These are phyloP conservation scores for Oncorhynchus keta DNA, from an alignment of 2,113 vertebrate species.

Conservation along the genomic window DNA sequence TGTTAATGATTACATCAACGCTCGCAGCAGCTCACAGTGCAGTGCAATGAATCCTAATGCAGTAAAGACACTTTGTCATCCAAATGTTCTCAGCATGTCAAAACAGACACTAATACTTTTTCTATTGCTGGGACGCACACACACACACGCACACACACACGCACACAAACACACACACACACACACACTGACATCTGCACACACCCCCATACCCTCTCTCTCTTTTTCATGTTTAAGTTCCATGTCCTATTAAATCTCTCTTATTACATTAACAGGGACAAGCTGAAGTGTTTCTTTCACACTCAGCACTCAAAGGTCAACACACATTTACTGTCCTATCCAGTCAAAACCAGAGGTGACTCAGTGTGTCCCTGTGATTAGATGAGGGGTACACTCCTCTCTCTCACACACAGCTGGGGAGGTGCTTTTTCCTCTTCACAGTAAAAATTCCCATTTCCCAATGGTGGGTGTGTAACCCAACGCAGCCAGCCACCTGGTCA, in stretches of 20 bases:
- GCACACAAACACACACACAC: not conserved
- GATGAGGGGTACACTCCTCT: conserved; percentile 8
- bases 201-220: not conserved
- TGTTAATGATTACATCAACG: conserved; percentile 68
- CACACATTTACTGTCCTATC: not conserved
- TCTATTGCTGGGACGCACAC: not conserved
- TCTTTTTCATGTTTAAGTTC: not conserved
- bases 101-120: not conserved
- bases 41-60: conserved; percentile 25
- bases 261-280: not conserved
- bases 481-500: conserved; percentile 33
- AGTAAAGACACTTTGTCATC: conserved; percentile 6
- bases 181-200: not conserved
- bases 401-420: not conserved
- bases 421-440: not conserved
- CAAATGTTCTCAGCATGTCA: not conserved
- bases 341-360: conserved; percentile 2
- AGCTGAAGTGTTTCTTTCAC: conserved; percentile 11
- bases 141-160: not conserved
- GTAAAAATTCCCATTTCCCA: conserved; percentile 37
- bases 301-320: conserved; percentile 4
- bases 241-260: not conserved
- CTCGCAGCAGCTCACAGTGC: conserved; percentile 11
- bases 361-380: conserved; percentile 16
- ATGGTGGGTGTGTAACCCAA: not conserved